A percentile compares a stretch with the other conserved stretches of the same genome.
phyloP scores from a whole-genome alignment of 2,888 invertebrate genomes.

The Julus scanicus region DNA sequence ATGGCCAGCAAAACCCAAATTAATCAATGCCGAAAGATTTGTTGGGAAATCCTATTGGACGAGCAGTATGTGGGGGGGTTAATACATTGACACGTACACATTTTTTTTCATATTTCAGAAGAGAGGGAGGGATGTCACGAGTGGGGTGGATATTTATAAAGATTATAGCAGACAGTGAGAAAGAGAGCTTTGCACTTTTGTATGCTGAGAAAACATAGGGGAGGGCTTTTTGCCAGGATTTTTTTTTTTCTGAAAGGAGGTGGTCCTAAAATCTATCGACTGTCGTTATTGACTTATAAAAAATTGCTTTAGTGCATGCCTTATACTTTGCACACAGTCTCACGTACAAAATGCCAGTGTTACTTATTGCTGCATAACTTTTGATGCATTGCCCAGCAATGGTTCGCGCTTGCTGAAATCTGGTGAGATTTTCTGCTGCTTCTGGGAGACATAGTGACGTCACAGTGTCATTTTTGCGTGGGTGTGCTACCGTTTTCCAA shows the following conservation, averaged over 20 bases:
- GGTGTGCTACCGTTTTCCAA: background rate
- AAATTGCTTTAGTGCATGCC: constrained; percentile 21
- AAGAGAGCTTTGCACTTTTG: constrained; percentile 21
- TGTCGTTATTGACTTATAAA: constrained; percentile 24
- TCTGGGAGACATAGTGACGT: background rate
- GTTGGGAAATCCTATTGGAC: constrained; percentile 24
- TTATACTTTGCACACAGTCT: constrained; percentile 1
- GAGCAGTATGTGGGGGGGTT: constrained; percentile 38
- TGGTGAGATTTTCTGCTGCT: background rate
- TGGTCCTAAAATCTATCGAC: constrained; percentile 38
- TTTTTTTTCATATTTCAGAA: constrained; percentile 34
- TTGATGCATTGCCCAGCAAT: background rate
- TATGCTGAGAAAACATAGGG: constrained; percentile 13
- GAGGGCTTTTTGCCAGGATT: constrained; percentile 33
- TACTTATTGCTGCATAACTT: constrained; percentile 30
- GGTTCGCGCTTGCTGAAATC: background rate
- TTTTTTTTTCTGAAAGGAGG: constrained; percentile 37
- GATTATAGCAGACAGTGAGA: constrained; percentile 42
- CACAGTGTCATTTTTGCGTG: background rate
- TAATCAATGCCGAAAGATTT: constrained; percentile 36
- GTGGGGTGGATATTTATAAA: constrained; percentile 42
- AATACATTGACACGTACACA: constrained; percentile 42
- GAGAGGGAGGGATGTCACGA: constrained; percentile 39
- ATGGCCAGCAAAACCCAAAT: constrained; percentile 18
- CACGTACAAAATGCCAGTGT: constrained; percentile 34